phyloP scores from a whole-genome alignment of 2,888 invertebrate species.

The Galeopsomyia nigrocyanea region DNA sequence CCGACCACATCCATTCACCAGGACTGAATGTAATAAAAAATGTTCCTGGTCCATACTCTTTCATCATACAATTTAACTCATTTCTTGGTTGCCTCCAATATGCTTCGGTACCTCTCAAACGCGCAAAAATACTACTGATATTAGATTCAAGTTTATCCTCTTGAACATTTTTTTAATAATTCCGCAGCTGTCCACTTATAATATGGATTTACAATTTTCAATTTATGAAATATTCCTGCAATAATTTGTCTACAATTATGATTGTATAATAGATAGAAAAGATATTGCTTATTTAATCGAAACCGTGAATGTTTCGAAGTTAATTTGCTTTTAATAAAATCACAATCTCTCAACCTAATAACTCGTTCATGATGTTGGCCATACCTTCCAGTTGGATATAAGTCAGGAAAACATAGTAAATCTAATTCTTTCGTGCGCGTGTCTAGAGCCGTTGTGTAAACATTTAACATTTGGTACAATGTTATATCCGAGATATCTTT shows the following conservation, averaged over 20 bases:
- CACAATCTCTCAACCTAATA: conserved; percentile 47
- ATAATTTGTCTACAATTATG: conserved; percentile 52
- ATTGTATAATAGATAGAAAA: conserved; percentile 54
- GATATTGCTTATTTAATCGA: conserved; percentile 52
- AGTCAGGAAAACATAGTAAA: conserved; percentile 51
- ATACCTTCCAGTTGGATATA: conserved; percentile 48
- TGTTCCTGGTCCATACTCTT: conserved; percentile 53
- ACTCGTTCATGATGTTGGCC: conserved; percentile 49
- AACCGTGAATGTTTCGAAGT: conserved; percentile 52
- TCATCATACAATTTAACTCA: conserved; percentile 50
- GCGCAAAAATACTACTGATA: conserved; percentile 43
- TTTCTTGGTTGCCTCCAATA: conserved; percentile 49
- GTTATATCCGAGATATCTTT: conserved; percentile 45
- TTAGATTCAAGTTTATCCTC: conserved; percentile 28
- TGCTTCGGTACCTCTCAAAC: conserved; percentile 49
- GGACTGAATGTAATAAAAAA: conserved; percentile 55
- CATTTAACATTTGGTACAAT: conserved; percentile 52
- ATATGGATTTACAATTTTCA: conserved; percentile 46
- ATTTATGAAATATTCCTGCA: conserved; percentile 49
- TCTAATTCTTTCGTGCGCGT: conserved; percentile 46
- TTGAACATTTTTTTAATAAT: conserved; percentile 20
- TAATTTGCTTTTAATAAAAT: conserved; percentile 50
- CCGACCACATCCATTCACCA: conserved; percentile 54
- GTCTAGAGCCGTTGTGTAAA: conserved; percentile 50
- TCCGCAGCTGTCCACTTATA: conserved; percentile 35